phyloP scores from a whole-genome alignment of 2,888 invertebrate species.

The Cephus nigrinus region DNA sequence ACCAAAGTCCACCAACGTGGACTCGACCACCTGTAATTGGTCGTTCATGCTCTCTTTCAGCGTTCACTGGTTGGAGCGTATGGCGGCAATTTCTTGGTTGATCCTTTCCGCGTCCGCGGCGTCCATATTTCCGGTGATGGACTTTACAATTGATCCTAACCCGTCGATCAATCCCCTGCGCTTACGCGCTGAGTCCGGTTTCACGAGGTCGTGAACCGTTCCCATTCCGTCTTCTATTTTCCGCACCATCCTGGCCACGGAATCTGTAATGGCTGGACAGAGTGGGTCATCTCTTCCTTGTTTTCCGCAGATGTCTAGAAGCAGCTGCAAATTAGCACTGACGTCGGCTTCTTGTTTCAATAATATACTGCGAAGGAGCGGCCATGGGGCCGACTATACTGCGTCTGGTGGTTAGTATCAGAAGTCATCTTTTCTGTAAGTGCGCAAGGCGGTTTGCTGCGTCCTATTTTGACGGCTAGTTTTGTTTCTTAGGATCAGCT shows the following conservation, averaged over 20 bases:
- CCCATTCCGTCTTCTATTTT: background rate
- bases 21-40: background rate
- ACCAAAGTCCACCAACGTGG: no score
- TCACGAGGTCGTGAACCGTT: background rate
- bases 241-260: background rate
- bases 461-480: no score
- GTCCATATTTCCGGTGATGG: background rate
- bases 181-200: background rate
- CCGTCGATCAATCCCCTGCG: background rate
- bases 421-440: no score
- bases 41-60: background rate
- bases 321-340: background rate
- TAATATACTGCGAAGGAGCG: background rate
- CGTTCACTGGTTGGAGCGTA: background rate
- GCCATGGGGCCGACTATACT: no score
- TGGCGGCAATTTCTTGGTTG: background rate
- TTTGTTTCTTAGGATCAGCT: no score
- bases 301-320: background rate
- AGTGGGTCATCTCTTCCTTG: background rate
- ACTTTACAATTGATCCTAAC: background rate
- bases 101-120: background rate
- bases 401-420: no score
- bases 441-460: no score
- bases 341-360: background rate
- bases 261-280: background rate